A percentile compares a stretch with the other conserved stretches of the same genome.
Evolutionary conservation across 2,113 vertebrate species (phyloP).

Genomic region (Gasterosteus aculeatus): DNA sequence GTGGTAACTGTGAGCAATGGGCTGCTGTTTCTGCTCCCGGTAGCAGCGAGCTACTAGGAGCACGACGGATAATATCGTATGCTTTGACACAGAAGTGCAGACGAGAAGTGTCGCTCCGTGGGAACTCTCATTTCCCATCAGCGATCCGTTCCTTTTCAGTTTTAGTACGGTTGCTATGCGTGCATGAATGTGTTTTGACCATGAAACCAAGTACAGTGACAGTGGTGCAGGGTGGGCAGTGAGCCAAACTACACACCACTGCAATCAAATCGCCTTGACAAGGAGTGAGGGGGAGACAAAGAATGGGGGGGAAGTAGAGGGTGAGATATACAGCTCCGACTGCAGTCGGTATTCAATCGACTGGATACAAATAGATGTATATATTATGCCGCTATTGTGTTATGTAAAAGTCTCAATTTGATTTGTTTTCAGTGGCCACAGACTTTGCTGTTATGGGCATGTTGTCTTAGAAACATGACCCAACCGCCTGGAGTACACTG

Average conservation of each 20-base stretch:
- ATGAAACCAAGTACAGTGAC: slow-evolving; percentile 51
- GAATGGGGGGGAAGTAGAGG: neutral
- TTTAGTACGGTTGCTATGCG: slow-evolving; percentile 14
- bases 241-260: slow-evolving; percentile 71
- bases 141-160: neutral
- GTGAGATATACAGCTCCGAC: slow-evolving; percentile 31
- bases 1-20: slow-evolving; percentile 35
- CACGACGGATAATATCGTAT: slow-evolving; percentile 16
- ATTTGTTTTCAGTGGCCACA: slow-evolving; percentile 21
- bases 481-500: neutral
- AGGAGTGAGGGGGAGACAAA: slow-evolving; percentile 19
- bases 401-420: slow-evolving; percentile 12
- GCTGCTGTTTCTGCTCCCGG: slow-evolving; percentile 33
- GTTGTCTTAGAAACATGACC: neutral
- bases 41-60: slow-evolving; percentile 7
- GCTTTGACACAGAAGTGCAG: slow-evolving; percentile 8
- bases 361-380: slow-evolving; percentile 22
- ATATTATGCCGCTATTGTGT: neutral
- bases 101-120: neutral
- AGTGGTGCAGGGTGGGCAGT: slow-evolving; percentile 66
- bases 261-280: slow-evolving; percentile 63
- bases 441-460: neutral
- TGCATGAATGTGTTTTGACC: slow-evolving; percentile 34
- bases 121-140: neutral
- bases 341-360: slow-evolving; percentile 20